A percentile compares a stretch with the other conserved stretches of the same genome.
Conservation (phyloP, 1,140 invertebrate species). For the Akabosia matsudoensis region DNA sequence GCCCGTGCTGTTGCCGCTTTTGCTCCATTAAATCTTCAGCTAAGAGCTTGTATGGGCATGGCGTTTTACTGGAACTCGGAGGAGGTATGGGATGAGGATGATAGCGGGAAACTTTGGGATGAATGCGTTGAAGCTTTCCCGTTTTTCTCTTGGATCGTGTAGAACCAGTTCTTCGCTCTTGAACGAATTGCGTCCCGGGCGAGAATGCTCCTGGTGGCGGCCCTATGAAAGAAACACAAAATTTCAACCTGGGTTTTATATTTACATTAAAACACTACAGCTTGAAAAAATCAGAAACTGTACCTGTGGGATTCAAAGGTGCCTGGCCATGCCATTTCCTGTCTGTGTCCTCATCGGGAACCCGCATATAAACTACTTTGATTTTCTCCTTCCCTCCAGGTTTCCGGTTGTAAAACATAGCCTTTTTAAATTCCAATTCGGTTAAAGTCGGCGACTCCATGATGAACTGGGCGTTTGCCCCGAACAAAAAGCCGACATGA, state of each 20-base stretch:
- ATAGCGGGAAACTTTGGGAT: no score
- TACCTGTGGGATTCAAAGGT: not conserved
- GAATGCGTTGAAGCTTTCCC: no score
- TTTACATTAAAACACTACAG: no score
- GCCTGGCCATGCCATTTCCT: not conserved
- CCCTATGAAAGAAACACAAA: not conserved
- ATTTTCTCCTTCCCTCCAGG: not conserved
- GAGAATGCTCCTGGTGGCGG: not conserved
- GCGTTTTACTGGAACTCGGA: not conserved
- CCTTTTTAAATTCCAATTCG: not conserved
- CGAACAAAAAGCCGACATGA: no score
- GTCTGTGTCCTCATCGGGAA: not conserved
- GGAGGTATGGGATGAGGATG: no score
- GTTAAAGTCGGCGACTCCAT: not conserved
- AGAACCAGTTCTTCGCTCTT: no score
- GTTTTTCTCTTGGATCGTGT: no score
- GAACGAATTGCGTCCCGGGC: not conserved
- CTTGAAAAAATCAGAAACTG: no score
- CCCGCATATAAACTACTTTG: not conserved
- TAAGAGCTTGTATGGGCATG: not conserved
- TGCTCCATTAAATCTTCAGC: not conserved
- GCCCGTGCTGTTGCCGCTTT: not conserved
- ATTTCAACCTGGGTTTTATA: no score
- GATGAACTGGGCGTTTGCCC: no score
- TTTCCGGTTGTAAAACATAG: not conserved